Evolutionary conservation across 2,888 invertebrate species (phyloP), one percentile per base, ranked within the genome.

Genomic region (Scaptomyza reducta): DNA sequence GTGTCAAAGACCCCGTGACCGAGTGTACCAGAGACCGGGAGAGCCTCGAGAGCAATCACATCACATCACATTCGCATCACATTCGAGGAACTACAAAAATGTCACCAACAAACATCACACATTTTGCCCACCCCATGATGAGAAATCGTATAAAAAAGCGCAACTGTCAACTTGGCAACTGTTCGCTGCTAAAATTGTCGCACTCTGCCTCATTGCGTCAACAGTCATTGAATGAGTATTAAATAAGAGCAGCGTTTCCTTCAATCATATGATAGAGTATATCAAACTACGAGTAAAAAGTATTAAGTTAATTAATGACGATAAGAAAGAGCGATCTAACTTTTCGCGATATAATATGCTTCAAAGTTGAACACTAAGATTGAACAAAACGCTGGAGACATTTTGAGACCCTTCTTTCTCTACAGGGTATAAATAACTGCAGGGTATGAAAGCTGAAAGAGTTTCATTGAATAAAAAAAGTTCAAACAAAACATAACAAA

Each of bases 1-100:
- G 78, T 89, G 90, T 90, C 90, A 90, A 90, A 90, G 90, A 90
- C 90, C 90, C 89, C 86, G 77, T 90, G 90, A 90, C 90, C 90
- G 90, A 90, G 78, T 90, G 88, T 79, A 74, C 74, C 72, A 78
- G 63, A 79, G 74, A 75, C 62, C 51, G 58, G 53, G 59, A 42
- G 50, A 29, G 51, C 31, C 54, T 47, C 42, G 63, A 41, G 65
- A 46, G 51, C 64, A 40, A 40, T 40, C 40, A 38, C 38, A 50
- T 40, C 40, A 38, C 38, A 50, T 31, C 35, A 16, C 31, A 38
- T 38, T 38, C 40, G 35, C 14, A 27, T 22, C 35, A 33, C 50
- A 27, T 45, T 51, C 35, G 54, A 64, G 64, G 33, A 55, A 63
- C 42, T 62, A 38, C 65, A 53, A 54, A 70, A 76, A 59, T 73